A percentile compares a stretch with the other conserved stretches of the same genome.
Evolutionary conservation across 35 echinoderm and acorn worm species (phyloP).

Genomic region (Apostichopus parvimensis): DNA sequence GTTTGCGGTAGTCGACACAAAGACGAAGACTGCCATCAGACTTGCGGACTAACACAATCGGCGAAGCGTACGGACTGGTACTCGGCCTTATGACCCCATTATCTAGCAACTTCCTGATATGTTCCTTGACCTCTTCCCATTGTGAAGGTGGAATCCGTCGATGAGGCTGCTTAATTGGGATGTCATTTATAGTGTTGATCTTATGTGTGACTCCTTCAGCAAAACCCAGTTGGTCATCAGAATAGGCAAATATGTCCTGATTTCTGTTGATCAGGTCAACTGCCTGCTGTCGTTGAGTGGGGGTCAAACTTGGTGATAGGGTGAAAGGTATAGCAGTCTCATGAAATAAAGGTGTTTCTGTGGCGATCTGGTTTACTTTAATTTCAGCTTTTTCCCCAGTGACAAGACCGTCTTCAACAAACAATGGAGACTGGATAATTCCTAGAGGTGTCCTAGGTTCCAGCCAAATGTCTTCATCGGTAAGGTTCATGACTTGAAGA

Average conservation of each 20-base stretch:
- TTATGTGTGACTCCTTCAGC: not conserved
- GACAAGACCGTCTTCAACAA: too few relatives aligned
- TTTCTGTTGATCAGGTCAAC: not conserved
- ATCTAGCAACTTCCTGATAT: not conserved
- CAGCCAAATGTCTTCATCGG: not conserved
- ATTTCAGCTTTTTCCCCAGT: too few relatives aligned
- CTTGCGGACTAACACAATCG: conserved; percentile 66
- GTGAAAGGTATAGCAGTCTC: too few relatives aligned
- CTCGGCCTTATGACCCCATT: not conserved
- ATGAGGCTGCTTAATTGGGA: conserved; percentile 21
- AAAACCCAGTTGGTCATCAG: conserved; percentile 8
- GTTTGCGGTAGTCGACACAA: conserved; percentile 54
- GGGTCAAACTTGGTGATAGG: too few relatives aligned
- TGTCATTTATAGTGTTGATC: not conserved
- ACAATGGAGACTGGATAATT: too few relatives aligned
- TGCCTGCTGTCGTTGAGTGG: not conserved
- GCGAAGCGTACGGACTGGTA: conserved; percentile 59
- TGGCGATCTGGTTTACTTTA: not conserved
- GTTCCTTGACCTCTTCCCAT: conserved; percentile 32
- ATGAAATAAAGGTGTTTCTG: too few relatives aligned
- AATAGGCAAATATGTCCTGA: not conserved
- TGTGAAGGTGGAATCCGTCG: conserved; percentile 35
- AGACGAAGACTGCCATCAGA: conserved; percentile 30
- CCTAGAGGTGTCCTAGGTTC: not conserved
- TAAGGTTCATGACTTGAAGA: conserved; percentile 45